Percentiles rank a stretch among this genome's conserved stretches.
Conservation (phyloP, 2,888 invertebrate genomes). For the Cryptocephalus primarius region DNA sequence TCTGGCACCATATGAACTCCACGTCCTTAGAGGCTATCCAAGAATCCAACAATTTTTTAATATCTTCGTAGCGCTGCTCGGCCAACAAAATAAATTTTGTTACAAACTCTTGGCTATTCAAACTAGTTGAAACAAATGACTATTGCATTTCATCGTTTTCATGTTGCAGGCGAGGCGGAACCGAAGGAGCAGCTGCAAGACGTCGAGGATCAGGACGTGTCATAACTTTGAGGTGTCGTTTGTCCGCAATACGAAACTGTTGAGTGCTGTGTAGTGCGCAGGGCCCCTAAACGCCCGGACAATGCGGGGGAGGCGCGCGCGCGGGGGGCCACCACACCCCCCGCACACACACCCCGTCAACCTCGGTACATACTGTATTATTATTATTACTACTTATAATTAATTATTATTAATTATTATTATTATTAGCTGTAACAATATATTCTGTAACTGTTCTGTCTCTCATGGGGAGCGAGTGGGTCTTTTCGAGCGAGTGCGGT, state of each 20-base stretch:
- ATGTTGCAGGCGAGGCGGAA: conserved; percentile 69
- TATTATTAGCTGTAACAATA: conserved; percentile 30
- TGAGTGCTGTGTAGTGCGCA: conserved; percentile 29
- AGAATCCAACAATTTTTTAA: too few relatives aligned
- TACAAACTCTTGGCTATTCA: too few relatives aligned
- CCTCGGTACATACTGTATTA: conserved; percentile 36
- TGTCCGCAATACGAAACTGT: conserved; percentile 9
- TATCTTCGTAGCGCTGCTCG: too few relatives aligned
- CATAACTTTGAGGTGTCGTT: conserved; percentile 51
- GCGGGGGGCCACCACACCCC: conserved; percentile 8
- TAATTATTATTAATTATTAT: conserved; percentile 7
- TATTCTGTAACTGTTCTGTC: conserved; percentile 25
- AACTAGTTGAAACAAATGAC: too few relatives aligned
- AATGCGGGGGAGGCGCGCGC: conserved; percentile 7
- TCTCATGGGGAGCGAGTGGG: conserved; percentile 16
- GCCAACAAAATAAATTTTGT: too few relatives aligned
- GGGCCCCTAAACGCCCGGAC: conserved; percentile 14
- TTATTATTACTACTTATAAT: conserved; percentile 22
- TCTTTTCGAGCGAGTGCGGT: conserved; percentile 9
- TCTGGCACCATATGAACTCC: too few relatives aligned
- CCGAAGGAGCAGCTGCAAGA: conserved; percentile 87
- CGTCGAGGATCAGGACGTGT: conserved; percentile 91
- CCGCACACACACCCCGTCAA: conserved; percentile 10
- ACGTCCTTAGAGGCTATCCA: too few relatives aligned
- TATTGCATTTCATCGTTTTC: too few relatives aligned